Evolutionary conservation across 2,888 invertebrate genomes (phyloP).

Genomic region (Dastarcus helophoroides): DNA sequence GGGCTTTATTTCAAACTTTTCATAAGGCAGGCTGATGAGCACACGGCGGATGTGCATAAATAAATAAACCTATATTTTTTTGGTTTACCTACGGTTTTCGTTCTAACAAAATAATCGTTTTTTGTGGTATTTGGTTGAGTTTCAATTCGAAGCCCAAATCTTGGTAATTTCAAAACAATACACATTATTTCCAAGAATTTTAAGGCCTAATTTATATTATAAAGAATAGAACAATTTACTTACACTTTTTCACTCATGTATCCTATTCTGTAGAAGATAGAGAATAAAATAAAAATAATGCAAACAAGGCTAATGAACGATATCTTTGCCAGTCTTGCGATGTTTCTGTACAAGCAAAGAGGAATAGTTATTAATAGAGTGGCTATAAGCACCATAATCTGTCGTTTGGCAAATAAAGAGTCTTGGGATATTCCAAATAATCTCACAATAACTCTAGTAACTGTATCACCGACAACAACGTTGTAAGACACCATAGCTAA

Average conservation of each 20-base stretch:
- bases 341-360: slow-evolving; percentile 66
- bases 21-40: no score
- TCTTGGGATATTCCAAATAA: slow-evolving; percentile 46
- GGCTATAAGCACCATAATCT: slow-evolving; percentile 58
- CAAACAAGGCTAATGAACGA: slow-evolving; percentile 58
- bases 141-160: no score
- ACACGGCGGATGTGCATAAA: no score
- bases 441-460: slow-evolving; percentile 69
- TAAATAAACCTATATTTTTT: no score
- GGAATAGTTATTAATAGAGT: slow-evolving; percentile 67
- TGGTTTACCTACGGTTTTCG: no score
- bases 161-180: no score
- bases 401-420: slow-evolving; percentile 48
- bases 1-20: no score
- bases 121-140: no score
- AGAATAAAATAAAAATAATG: slow-evolving; percentile 58
- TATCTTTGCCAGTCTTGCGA: slow-evolving; percentile 56
- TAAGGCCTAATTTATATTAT: slow-evolving; percentile 1
- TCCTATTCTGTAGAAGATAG: slow-evolving; percentile 50
- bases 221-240: slow-evolving; percentile 33
- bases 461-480: slow-evolving; percentile 75
- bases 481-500: slow-evolving; percentile 82
- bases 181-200: no score
- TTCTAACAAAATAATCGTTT: no score
- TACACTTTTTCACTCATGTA: slow-evolving; percentile 51